Conservation (phyloP, 2,797 vertebrate species). For the Eleutherodactylus coqui region DNA sequence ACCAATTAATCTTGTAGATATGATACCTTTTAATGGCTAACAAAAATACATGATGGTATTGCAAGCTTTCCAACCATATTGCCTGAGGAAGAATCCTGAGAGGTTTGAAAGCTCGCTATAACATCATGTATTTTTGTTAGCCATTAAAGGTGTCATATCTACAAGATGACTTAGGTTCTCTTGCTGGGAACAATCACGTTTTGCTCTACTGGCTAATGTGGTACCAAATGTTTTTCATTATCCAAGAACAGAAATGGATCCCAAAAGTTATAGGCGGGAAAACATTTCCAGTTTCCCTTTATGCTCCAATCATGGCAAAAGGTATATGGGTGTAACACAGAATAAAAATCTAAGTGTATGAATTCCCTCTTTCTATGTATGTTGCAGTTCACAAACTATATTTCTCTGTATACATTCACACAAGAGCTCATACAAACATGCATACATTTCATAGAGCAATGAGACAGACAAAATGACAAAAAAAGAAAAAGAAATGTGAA, state of each 20-base stretch:
- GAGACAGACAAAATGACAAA: conserved; percentile 7
- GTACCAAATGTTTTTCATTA: too few relatives aligned
- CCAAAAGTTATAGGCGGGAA: neutral
- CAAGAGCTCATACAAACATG: neutral
- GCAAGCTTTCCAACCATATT: too few relatives aligned
- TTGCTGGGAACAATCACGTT: too few relatives aligned
- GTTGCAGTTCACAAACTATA: neutral
- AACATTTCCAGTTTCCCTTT: neutral
- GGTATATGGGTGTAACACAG: neutral
- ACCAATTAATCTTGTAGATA: too few relatives aligned
- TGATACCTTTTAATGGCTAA: too few relatives aligned
- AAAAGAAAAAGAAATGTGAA: neutral
- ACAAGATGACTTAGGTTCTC: too few relatives aligned
- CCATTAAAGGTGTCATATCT: too few relatives aligned
- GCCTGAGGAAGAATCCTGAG: too few relatives aligned
- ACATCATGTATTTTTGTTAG: too few relatives aligned
- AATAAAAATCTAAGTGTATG: neutral
- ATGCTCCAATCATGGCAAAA: neutral
- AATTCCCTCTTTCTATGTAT: neutral
- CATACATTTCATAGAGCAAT: neutral
- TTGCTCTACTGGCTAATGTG: too few relatives aligned
- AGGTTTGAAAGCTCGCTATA: too few relatives aligned
- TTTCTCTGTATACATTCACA: neutral
- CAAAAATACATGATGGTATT: too few relatives aligned
- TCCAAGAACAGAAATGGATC: neutral